Evolutionary conservation across 2,888 invertebrate genomes (phyloP), one percentile per base, ranked within the genome.

Genomic region (Heteromyza rotundicornis): DNA sequence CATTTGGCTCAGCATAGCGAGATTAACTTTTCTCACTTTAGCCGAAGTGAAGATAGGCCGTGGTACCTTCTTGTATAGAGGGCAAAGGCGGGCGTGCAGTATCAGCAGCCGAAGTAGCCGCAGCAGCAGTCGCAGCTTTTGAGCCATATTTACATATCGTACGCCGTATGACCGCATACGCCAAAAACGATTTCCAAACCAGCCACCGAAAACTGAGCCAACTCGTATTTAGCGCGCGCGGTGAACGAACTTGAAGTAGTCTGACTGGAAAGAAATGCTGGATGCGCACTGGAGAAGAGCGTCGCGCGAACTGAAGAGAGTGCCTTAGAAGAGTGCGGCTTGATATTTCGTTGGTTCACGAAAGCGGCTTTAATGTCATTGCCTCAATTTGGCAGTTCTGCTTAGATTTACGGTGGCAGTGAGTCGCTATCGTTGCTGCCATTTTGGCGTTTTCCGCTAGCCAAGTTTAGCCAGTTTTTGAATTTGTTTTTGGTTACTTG

Each of bases 241-340:
- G 82, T 82, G 76, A 81, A 81, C 78, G 80, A 81, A 81, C 80
- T 81, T 72, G 72, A 81, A 81, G 81, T 78, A 71, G 82, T 76
- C 75, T 79, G 75, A 80, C 78, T 78, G 80, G 81, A 80, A 80
- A 73, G 10, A 66, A 63, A 60, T 64, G 55, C 50, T 40, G 47
- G 47, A 61, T 44, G 60, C 62, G 47, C 54, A 63, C 40, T n/a
- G n/a, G n/a, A n/a, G n/a, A n/a, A n/a, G n/a, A n/a, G n/a, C n/a
- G n/a, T n/a, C n/a, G n/a, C n/a, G n/a, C n/a, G n/a, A n/a, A n/a
- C n/a, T 12, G 40, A 50, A 57, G 57, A 57, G 53, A 60, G 58
- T 58, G 54, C 51, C 35, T 55, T n/a, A n/a, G n/a, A n/a, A n/a
- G n/a, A n/a, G n/a, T n/a, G n/a, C n/a, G n/a, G n/a, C n/a, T n/a